Evolutionary conservation across 2,888 invertebrate genomes (phyloP).

Genomic region (Automeris io): DNA sequence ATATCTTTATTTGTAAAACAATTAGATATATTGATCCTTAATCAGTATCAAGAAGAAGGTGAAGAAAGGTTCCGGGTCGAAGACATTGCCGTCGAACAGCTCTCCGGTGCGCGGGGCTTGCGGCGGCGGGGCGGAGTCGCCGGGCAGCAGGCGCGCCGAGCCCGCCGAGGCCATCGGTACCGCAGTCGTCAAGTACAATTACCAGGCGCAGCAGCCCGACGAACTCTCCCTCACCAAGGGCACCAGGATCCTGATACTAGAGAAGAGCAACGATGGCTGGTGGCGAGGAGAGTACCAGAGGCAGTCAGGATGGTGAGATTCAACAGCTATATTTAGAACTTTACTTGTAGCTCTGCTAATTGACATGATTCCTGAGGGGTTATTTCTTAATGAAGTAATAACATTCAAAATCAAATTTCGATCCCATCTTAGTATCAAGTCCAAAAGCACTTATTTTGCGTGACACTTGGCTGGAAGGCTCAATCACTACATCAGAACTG

Average conservation of each 20-base stretch:
- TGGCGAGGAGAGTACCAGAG: slow-evolving; percentile 93
- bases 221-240: slow-evolving; percentile 97
- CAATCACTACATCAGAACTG: too few relatives aligned
- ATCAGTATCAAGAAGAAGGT: slow-evolving; percentile 90
- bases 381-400: too few relatives aligned
- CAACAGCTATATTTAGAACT: slow-evolving; percentile 11
- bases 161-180: slow-evolving; percentile 91
- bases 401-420: too few relatives aligned
- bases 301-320: slow-evolving; percentile 72
- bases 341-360: neutral
- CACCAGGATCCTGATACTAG: slow-evolving; percentile 94
- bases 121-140: slow-evolving; percentile 78
- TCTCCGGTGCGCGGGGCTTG: slow-evolving; percentile 84
- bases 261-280: slow-evolving; percentile 99
- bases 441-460: too few relatives aligned
- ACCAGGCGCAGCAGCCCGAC: slow-evolving; percentile 95
- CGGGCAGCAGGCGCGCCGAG: slow-evolving; percentile 86
- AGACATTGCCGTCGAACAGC: slow-evolving; percentile 90
- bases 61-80: slow-evolving; percentile 88
- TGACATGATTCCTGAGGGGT: neutral
- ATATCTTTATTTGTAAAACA: too few relatives aligned
- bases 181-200: slow-evolving; percentile 97
- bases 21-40: neutral
- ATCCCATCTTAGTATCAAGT: too few relatives aligned
- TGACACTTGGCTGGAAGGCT: too few relatives aligned